Evolutionary conservation across 2,888 invertebrate species (phyloP), one percentile per base, ranked within the genome.

Genomic region (Cataglyphis livida): DNA sequence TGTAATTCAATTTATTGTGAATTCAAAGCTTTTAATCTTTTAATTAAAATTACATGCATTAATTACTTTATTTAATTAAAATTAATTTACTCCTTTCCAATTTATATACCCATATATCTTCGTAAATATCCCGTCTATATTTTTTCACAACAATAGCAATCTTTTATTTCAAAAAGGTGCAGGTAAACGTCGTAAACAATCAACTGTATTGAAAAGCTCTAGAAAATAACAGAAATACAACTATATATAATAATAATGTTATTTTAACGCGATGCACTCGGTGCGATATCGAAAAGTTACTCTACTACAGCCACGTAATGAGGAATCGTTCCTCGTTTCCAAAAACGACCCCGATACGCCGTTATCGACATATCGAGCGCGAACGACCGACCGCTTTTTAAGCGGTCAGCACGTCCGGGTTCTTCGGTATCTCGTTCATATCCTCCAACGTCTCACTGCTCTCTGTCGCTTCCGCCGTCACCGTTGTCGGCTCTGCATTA

Each of bases 381-480:
- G 32, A 61, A 9, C 18, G n/a, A 12, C 18, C 18, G 59, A 41
- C 6, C 12, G n/a, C 5, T n/a, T 76, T 38, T 85, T 90, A 94
- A 87, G 94, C 94, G 62, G 86, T 91, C 41, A 94, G 88, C 35
- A 86, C 90, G 3, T 94, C 94, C n/a, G 90, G 90, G 51, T 85
- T 90, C 79, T 92, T 92, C 65, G 94, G 91, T 62, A 94, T 93
- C 79, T 94, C 93, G 85, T 94, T 93, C 54, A 93, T 86, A 18
- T 94, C 92, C 74, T 95, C 94, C 78, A 95, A 85, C 48, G 93
- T 93, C 82, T 94, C 94, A 65, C 92, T 90, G 85, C 93, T 93
- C 7, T 90, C 91, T 61, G 88, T 79, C 32, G 84, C 82, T 59
- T 82, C 78, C 10, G 65, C 0, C 32, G 57, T 41, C 9, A 3